Percentiles rank a stretch among this genome's conserved stretches.
phyloP scores from a whole-genome alignment of 2,113 vertebrate species.

The Heteronetta atricapilla region DNA sequence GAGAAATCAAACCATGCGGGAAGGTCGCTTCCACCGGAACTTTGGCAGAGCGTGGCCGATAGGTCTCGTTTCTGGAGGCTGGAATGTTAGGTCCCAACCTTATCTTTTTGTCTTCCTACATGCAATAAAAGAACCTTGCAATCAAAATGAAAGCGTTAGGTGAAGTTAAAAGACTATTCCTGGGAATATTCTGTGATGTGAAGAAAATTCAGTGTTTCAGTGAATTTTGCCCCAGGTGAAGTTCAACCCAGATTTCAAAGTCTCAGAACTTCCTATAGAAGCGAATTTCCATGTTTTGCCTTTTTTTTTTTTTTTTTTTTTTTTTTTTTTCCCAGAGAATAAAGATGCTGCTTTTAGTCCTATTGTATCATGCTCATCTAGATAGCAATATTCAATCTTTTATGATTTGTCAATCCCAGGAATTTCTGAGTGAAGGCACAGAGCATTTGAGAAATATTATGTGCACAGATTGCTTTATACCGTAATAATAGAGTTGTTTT shows the following conservation, averaged over 20 bases:
- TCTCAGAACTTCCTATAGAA: not conserved
- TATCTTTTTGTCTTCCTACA: not conserved
- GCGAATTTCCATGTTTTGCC: slow-evolving; percentile 1
- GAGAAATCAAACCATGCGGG: not conserved
- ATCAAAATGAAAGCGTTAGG: not conserved
- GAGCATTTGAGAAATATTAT: not conserved
- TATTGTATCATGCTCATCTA: not conserved
- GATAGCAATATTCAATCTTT: not conserved
- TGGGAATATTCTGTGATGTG: not conserved
- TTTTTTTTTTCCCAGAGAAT: not conserved
- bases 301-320: not conserved
- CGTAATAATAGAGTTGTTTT: not conserved
- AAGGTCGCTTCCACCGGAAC: not conserved
- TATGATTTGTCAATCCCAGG: not conserved
- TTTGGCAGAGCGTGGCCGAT: not conserved
- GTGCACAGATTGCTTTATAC: not conserved
- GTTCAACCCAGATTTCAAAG: not conserved
- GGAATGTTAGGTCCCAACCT: not conserved
- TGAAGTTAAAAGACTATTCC: not conserved
- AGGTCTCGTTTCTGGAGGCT: not conserved
- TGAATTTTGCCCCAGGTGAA: not conserved
- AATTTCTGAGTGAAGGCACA: not conserved
- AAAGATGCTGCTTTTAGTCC: not conserved
- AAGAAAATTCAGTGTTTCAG: not conserved
- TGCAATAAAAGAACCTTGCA: accelerated